A percentile compares a stretch with the other conserved stretches of the same genome.
These are phyloP conservation scores for Gymnopithys bicolor DNA, from an alignment of 2,797 vertebrate genomes.

Conservation along the genomic window DNA sequence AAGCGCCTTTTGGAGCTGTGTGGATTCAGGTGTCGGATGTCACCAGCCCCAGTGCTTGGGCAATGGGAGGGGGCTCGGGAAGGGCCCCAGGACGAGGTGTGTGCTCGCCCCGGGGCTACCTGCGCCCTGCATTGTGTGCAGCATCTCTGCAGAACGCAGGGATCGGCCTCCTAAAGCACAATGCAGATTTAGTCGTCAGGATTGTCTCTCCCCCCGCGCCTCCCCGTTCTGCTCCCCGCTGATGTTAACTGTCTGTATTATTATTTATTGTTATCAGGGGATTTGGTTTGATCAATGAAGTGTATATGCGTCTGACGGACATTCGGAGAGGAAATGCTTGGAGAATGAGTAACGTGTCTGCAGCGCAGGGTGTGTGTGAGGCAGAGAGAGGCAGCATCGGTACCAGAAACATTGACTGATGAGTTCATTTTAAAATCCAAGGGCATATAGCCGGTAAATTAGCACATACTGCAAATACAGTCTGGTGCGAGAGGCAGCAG, in stretches of 20 bases:
- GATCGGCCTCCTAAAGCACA: not conserved
- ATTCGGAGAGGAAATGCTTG: constrained; percentile 55
- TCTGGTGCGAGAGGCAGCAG: constrained; percentile 22
- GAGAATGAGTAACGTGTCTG: constrained; percentile 68
- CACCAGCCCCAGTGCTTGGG: not conserved
- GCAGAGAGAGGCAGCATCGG: constrained; percentile 1
- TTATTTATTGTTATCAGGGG: constrained; percentile 62
- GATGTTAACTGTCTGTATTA: constrained; percentile 61
- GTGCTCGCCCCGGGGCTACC: not conserved
- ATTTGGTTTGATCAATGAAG: constrained; percentile 64
- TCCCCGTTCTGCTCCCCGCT: not conserved
- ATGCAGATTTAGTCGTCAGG: constrained; percentile 55
- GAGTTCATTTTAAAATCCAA: constrained; percentile 71
- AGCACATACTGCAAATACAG: constrained; percentile 66
- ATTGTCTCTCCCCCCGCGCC: not conserved
- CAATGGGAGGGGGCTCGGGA: not conserved
- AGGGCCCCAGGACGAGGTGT: accelerated
- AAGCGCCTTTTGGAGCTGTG: not conserved
- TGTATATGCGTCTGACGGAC: constrained; percentile 55
- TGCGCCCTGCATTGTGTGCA: not conserved
- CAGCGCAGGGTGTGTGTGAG: constrained; percentile 47
- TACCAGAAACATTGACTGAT: constrained; percentile 48
- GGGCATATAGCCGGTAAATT: constrained; percentile 69
- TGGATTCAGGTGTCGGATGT: not conserved
- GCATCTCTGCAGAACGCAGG: not conserved